These are phyloP conservation scores for Enteromius mattozi DNA, from an alignment of 2,797 vertebrate genomes.

Conservation along the genomic window DNA sequence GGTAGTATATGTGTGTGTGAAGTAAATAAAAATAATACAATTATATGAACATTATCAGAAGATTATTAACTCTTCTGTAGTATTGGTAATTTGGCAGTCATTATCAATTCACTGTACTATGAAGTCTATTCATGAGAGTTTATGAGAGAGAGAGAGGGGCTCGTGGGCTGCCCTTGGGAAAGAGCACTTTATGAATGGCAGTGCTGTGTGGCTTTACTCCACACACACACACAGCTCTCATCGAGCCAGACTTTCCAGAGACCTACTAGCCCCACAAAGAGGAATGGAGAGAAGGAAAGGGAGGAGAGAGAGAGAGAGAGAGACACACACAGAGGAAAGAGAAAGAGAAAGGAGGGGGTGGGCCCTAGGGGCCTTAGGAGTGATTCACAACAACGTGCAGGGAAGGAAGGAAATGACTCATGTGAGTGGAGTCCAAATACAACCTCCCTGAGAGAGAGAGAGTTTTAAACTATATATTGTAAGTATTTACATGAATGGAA, in stretches of 20 bases:
- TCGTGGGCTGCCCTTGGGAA: constrained; percentile 37
- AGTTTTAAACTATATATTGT: constrained; percentile 14
- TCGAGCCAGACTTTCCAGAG: constrained; percentile 74
- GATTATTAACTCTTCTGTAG: background rate
- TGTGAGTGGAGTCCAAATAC: constrained; percentile 82
- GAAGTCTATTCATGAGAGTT: constrained; percentile 13
- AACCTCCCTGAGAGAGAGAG: constrained; percentile 69
- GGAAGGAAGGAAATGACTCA: constrained; percentile 99
- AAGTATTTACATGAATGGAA: background rate
- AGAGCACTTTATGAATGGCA: constrained; percentile 59
- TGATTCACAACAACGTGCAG: constrained; percentile 98
- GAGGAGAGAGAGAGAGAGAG: constrained; percentile 61
- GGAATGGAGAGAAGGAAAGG: constrained; percentile 54
- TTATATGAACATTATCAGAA: background rate
- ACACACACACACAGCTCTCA: constrained; percentile 54
- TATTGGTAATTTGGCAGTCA: background rate
- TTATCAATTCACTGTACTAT: constrained; percentile 22
- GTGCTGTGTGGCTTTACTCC: constrained; percentile 52
- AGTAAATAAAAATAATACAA: background rate
- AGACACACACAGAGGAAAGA: constrained; percentile 74
- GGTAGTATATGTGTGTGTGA: background rate
- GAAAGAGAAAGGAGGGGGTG: constrained; percentile 80
- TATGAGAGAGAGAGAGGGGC: constrained; percentile 3
- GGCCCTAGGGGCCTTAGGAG: constrained; percentile 84
- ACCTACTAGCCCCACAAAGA: constrained; percentile 64